Percentiles rank a stretch among this genome's conserved stretches.
Conservation (phyloP, 2,888 invertebrate genomes). For the Rapana venosa region DNA sequence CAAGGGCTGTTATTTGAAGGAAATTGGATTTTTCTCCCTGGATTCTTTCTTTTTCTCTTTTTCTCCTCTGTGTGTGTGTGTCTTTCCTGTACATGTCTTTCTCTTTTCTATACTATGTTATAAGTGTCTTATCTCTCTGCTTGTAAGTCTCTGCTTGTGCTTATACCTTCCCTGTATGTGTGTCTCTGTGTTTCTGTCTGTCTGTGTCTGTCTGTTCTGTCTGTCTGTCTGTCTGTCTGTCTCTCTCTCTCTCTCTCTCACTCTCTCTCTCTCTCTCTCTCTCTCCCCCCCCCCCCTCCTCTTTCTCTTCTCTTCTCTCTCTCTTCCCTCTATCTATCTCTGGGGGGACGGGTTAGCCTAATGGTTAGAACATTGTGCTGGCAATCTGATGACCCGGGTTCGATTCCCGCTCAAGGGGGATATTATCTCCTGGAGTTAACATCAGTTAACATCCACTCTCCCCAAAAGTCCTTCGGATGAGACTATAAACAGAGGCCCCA, state of each 20-base stretch:
- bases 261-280: background rate
- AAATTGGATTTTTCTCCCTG: background rate
- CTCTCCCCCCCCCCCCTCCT: background rate
- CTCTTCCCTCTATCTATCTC: background rate
- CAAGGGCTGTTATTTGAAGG: constrained; percentile 20
- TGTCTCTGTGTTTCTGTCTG: background rate
- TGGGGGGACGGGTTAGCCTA: too few relatives aligned
- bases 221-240: background rate
- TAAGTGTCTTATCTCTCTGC: background rate
- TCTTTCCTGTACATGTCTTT: background rate
- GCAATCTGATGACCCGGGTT: too few relatives aligned
- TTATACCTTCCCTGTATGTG: background rate
- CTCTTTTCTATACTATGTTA: background rate
- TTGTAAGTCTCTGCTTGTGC: background rate
- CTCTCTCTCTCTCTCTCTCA: background rate
- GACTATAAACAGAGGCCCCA: too few relatives aligned
- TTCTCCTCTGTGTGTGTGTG: background rate
- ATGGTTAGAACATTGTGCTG: too few relatives aligned
- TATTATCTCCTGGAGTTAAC: too few relatives aligned
- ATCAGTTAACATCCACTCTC: too few relatives aligned
- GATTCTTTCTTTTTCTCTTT: background rate
- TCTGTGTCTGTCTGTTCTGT: background rate
- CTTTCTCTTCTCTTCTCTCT: background rate
- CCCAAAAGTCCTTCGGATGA: too few relatives aligned
- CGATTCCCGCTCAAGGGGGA: too few relatives aligned